Evolutionary conservation across 2,113 vertebrate species (phyloP), one percentile per base, ranked within the genome.

Genomic region (Lathamus discolor): DNA sequence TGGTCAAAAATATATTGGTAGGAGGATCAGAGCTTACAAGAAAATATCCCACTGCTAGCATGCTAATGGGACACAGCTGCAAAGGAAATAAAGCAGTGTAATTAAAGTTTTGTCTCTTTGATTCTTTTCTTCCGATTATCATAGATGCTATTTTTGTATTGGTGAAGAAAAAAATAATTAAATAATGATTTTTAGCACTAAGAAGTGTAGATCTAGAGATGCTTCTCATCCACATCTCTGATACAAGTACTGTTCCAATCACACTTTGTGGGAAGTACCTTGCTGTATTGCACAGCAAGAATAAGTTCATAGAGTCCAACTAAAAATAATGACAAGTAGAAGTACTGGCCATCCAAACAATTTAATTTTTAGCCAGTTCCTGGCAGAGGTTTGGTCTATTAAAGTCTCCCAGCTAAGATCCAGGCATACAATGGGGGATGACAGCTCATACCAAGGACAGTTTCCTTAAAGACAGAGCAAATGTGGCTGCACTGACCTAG

Each of bases 11-110:
- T 81, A 41, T 93, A 85, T 84, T 87, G 61, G 84, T 93, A 92
- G 92, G 94, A 96, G 70, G 85, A 86, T 95, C 91, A 97, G 89
- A 97, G 87, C 70, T 94, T 95, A 49, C 73, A 92, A 92, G 86
- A 82, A 95, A 82, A 69, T 86, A 90, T 11, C 37, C 49, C 69
- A 84, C 49, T 92, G 79, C 79, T 96, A 91, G 54, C 62, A 88
- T 80, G 62, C 61, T 97, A 97, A 97, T 94, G 59, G 59, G 66
- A 80, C 54, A 75, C 89, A 95, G 95, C 95, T 97, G 94, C 94
- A 94, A 96, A 68, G 66, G 77, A 96, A 95, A 94, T 91, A 94
- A 94, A 94, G 57, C 54, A 41, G 31, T 94, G 15, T 93, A 96
- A 97, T 97, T 98, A 97, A 96, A 93, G 39, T 91, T 86, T 61